Evolutionary conservation across 2,888 invertebrate genomes (phyloP).

Genomic region (Cacoxenus indagator): DNA sequence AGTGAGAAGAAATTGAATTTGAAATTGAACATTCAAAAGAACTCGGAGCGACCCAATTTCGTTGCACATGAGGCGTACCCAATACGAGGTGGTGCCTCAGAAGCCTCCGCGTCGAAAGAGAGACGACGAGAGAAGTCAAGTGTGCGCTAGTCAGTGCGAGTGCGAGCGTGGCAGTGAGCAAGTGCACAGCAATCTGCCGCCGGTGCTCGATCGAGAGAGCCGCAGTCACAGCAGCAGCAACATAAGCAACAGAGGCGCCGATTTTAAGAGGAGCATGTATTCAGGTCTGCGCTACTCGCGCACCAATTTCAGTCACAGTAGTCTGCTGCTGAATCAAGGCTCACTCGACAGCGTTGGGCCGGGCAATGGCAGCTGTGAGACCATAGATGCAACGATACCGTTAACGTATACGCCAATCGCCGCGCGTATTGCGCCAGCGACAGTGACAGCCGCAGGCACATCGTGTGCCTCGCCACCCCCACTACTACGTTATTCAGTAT

Average conservation of each 20-base stretch:
- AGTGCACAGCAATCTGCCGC: background rate
- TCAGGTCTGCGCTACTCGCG: constrained; percentile 68
- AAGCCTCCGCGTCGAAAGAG: constrained; percentile 45
- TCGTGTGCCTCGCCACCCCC: constrained; percentile 28
- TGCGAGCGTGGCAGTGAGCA: constrained; percentile 8
- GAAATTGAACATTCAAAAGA: constrained; percentile 32
- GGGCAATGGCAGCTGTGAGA: constrained; percentile 57
- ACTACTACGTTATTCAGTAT: constrained; percentile 28
- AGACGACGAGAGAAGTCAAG: constrained; percentile 26
- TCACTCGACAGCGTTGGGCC: constrained; percentile 50
- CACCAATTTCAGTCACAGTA: constrained; percentile 69
- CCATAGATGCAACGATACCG: constrained; percentile 29
- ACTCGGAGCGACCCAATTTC: constrained; percentile 15
- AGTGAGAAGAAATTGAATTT: constrained; percentile 35
- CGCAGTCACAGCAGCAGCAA: constrained; percentile 29
- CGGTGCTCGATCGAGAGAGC: constrained; percentile 9
- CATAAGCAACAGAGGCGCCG: constrained; percentile 30
- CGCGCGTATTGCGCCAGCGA: constrained; percentile 26
- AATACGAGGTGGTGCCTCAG: constrained; percentile 43
- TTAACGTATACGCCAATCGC: constrained; percentile 26
- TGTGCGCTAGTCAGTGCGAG: no score
- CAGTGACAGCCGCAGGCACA: constrained; percentile 23
- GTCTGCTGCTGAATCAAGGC: constrained; percentile 59
- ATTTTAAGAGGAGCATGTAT: constrained; percentile 54
- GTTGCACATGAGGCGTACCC: constrained; percentile 41